phyloP scores from a whole-genome alignment of 2,113 vertebrate species.

The Gasterosteus nipponicus region DNA sequence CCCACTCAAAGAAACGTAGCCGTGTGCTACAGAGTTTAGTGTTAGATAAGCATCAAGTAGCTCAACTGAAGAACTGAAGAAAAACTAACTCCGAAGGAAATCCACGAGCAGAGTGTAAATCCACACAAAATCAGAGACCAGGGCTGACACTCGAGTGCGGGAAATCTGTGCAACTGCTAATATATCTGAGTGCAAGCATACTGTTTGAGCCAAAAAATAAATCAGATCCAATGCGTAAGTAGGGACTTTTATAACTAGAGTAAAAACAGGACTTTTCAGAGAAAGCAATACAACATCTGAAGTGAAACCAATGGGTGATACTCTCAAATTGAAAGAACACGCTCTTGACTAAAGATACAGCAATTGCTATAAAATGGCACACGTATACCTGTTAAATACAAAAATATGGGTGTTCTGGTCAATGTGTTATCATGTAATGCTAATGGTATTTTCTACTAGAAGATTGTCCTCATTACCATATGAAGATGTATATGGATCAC shows the following conservation, averaged over 20 bases:
- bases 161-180: background rate
- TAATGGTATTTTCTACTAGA: background rate
- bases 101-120: background rate
- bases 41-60: background rate
- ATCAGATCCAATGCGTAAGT: background rate
- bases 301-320: background rate
- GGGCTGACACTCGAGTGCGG: background rate
- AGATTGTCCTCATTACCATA: background rate
- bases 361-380: background rate
- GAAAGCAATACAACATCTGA: too few species aligned
- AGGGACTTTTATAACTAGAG: background rate
- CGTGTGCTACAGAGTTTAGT: background rate
- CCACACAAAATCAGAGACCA: too few species aligned
- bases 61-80: background rate
- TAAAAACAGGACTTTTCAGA: background rate
- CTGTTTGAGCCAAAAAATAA: background rate
- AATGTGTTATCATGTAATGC: background rate
- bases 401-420: background rate
- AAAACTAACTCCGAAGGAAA: background rate
- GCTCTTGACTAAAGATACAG: background rate
- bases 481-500: background rate
- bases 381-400: background rate
- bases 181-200: background rate
- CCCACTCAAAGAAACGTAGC: background rate
- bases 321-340: background rate